Evolutionary conservation across 2,888 invertebrate genomes (phyloP).

Genomic region (Abscondita cerata): DNA sequence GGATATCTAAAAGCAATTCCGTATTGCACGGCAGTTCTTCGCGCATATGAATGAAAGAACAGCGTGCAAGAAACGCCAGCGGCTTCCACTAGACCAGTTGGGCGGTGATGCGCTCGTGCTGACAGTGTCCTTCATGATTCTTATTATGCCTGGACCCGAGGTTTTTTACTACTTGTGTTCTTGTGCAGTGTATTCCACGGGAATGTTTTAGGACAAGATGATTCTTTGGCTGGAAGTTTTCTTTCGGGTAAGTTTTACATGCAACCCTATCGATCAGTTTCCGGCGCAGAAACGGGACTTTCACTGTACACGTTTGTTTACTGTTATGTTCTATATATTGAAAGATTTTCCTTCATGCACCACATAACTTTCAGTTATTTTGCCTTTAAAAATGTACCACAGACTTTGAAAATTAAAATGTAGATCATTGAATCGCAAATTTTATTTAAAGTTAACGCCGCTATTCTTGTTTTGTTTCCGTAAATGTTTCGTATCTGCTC

Average conservation of each 20-base stretch:
- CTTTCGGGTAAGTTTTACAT: constrained; percentile 71
- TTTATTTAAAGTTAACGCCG: too few relatives aligned
- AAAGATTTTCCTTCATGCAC: too few relatives aligned
- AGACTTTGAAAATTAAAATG: too few relatives aligned
- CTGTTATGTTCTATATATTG: constrained; percentile 16
- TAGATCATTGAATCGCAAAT: too few relatives aligned
- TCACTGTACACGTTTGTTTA: constrained; percentile 15
- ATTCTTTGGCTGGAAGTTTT: constrained; percentile 82
- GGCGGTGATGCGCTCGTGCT: constrained; percentile 47
- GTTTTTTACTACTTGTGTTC: constrained; percentile 43
- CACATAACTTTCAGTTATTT: too few relatives aligned
- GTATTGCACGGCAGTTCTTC: constrained; percentile 53
- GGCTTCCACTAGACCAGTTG: constrained; percentile 39
- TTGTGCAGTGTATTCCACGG: constrained; percentile 45
- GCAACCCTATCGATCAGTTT: background rate
- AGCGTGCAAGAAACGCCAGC: constrained; percentile 40
- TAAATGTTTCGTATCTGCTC: too few relatives aligned
- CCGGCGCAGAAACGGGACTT: constrained; percentile 16
- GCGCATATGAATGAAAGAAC: constrained; percentile 56
- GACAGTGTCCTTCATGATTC: constrained; percentile 39
- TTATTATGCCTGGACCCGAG: constrained; percentile 40
- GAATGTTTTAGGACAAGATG: constrained; percentile 66
- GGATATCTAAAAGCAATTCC: constrained; percentile 51
- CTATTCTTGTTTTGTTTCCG: too few relatives aligned
- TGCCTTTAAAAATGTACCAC: too few relatives aligned